Evolutionary conservation across 2,113 vertebrate species (phyloP), one percentile per base, ranked within the genome.

Genomic region (Puntigrus tetrazona): DNA sequence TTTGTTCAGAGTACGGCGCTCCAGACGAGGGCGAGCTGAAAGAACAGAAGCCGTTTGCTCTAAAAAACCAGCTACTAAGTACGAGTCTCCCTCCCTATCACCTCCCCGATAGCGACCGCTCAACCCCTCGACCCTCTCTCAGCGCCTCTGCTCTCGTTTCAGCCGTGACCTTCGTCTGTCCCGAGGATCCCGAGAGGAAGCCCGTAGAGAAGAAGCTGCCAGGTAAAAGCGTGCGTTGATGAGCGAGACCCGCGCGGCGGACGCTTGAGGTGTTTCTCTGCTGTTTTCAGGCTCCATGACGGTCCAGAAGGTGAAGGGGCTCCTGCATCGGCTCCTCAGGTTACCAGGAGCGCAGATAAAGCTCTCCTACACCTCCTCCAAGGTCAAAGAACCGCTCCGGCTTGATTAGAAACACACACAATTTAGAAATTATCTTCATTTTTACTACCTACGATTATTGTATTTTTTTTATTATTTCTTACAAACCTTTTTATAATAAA

Each of bases 51-150:
- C 94, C 96, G 0, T 94, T 94, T 52, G 91, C 95, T 5, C 92
- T 99, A 63, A 99, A 96, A 89, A 96, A 96, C 67, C 96, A 98
- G 85, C 93, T 99, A 55, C 88, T 98, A n/a, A 95, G 98, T 99
- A 89, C 96, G 97, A 91, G 72, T n/a, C 78, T 1, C 50, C 73
- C 31, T n/a, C n/a, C n/a, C n/a, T n/a, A 0, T 36, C 25, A 29
- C 18, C 5, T 11, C 8, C 47, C 61, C 10, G 73, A 55, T 6
- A 43, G 31, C 2, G 55, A 41, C 22, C 36, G 6, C 2, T 38
- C 14, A 3, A 10, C 80, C 20, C 61, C 27, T 5, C 45, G 61
- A 18, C 11, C n/a, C 1, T 3, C 22, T 57, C 65, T 67, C 10
- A 59, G 34, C 22, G n/a, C 79, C 13, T 67, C 61, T 20, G 18